Percentiles rank a stretch among this genome's conserved stretches.
These are phyloP conservation scores for Synergus japonicus DNA, from an alignment of 2,888 invertebrate species.

Conservation along the genomic window DNA sequence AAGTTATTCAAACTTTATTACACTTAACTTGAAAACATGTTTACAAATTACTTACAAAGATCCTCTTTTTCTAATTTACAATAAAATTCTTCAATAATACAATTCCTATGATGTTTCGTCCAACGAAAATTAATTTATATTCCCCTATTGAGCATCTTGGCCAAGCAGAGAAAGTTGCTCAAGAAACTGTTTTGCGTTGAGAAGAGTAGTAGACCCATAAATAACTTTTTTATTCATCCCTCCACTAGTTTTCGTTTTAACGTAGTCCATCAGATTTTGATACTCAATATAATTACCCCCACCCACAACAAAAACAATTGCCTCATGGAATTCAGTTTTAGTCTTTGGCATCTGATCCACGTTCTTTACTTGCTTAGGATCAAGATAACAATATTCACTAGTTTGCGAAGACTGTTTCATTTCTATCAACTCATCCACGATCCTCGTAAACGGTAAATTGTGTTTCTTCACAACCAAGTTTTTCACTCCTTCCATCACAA, in stretches of 20 bases:
- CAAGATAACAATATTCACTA: conserved; percentile 95
- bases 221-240: conserved; percentile 89
- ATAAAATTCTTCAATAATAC: conserved; percentile 13
- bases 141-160: conserved; percentile 82
- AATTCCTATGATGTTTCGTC: not conserved
- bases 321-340: conserved; percentile 87
- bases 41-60: conserved; percentile 26
- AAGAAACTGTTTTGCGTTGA: conserved; percentile 95
- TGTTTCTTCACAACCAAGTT: conserved; percentile 99
- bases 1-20: conserved; percentile 23
- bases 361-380: conserved; percentile 94
- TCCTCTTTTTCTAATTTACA: conserved; percentile 14
- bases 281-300: conserved; percentile 99
- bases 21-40: conserved; percentile 22
- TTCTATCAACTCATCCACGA: conserved; percentile 94
- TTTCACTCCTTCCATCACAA: conserved; percentile 99
- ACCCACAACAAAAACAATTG: conserved; percentile 93
- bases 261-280: conserved; percentile 97
- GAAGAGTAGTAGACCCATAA: conserved; percentile 96
- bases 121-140: conserved; percentile 33
- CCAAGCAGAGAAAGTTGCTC: conserved; percentile 92
- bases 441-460: conserved; percentile 96
- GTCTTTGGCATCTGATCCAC: conserved; percentile 83
- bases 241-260: conserved; percentile 88
- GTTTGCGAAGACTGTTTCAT: conserved; percentile 87